These are phyloP conservation scores for Sebastes vulpes DNA, from an alignment of 2,797 vertebrate genomes.

Conservation along the genomic window DNA sequence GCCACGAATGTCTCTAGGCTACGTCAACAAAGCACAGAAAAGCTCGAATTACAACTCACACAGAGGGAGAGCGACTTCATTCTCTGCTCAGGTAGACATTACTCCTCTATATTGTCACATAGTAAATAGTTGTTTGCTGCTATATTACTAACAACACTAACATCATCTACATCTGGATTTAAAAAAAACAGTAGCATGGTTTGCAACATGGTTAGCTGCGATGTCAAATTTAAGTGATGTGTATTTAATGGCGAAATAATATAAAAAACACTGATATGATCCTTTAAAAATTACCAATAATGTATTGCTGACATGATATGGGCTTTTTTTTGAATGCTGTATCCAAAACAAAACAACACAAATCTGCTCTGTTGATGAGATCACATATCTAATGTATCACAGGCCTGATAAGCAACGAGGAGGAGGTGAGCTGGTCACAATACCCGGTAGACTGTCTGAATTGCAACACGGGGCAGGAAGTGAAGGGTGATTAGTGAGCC, in stretches of 20 bases:
- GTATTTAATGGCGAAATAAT: not conserved
- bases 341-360: conserved; percentile 28
- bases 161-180: not conserved
- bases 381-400: not conserved
- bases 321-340: not conserved
- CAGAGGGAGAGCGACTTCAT: no score
- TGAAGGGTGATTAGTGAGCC: conserved; percentile 51
- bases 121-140: no score
- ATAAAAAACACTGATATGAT: not conserved
- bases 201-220: not conserved
- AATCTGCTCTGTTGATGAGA: not conserved
- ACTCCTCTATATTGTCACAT: no score
- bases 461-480: conserved; percentile 32
- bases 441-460: not conserved
- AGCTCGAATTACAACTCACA: no score
- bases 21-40: no score
- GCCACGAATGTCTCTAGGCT: no score
- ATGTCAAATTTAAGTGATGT: not conserved
- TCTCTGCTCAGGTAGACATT: no score
- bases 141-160: no score
- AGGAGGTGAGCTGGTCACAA: conserved; percentile 24
- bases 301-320: not conserved
- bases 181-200: not conserved
- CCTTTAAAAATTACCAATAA: not conserved
- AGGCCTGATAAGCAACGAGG: conserved; percentile 7